Evolutionary conservation across 2,888 invertebrate genomes (phyloP).

Genomic region (Eudemis profundana): DNA sequence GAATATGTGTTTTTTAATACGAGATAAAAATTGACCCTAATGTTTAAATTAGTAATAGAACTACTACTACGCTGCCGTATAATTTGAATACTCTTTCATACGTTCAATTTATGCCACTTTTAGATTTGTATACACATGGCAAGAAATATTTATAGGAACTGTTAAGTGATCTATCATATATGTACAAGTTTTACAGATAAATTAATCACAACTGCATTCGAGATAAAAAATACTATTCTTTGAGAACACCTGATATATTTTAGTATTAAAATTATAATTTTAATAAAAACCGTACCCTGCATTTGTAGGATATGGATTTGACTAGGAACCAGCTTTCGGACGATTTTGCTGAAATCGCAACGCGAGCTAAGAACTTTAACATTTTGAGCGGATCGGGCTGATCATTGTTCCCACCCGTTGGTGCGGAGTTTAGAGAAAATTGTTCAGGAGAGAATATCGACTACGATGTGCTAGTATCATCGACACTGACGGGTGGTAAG

Average conservation of each 20-base stretch:
- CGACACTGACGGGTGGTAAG: conserved; percentile 39
- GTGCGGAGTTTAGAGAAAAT: not conserved
- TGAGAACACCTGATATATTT: conserved; percentile 15
- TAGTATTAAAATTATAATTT: not conserved
- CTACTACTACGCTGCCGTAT: not conserved
- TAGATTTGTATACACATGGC: conserved; percentile 9
- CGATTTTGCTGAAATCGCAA: not conserved
- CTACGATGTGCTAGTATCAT: conserved; percentile 19
- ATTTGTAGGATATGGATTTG: conserved; percentile 29
- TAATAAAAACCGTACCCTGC: conserved; percentile 29
- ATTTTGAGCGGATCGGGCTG: not conserved
- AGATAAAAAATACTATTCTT: conserved; percentile 24
- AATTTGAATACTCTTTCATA: conserved; percentile 3
- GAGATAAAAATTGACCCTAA: conserved; percentile 14
- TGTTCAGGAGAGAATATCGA: not conserved
- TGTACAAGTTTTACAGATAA: not conserved
- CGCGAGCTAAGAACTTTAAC: not conserved
- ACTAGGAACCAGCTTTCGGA: conserved; percentile 34
- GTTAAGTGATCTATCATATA: conserved; percentile 19
- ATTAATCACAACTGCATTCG: not conserved
- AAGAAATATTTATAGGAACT: conserved; percentile 35
- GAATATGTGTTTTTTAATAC: conserved; percentile 8
- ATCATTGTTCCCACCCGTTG: not conserved
- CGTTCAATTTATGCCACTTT: conserved; percentile 11
- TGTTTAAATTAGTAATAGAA: conserved; percentile 6